Percentiles rank a stretch among this genome's conserved stretches.
These are phyloP conservation scores for Pseudomyrmex sp. DNA, from an alignment of 1,140 invertebrate species.

Conservation along the genomic window DNA sequence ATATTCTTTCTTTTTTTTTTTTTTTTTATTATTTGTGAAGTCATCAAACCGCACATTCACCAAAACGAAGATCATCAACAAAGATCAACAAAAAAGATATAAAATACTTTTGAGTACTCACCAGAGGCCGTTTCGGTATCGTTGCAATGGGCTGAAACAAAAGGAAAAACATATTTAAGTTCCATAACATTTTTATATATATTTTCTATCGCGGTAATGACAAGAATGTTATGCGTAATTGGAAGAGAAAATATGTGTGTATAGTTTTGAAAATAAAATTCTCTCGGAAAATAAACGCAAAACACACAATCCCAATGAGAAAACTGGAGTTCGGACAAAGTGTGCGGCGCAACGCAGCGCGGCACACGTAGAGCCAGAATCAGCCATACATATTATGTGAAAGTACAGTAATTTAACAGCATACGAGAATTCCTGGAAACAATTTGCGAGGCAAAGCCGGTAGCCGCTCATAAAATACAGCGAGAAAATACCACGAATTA, in stretches of 20 bases:
- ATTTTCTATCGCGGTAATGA: neutral
- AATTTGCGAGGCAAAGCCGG: slow-evolving; percentile 52
- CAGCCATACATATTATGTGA: slow-evolving; percentile 53
- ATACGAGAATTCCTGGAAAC: slow-evolving; percentile 62
- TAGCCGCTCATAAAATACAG: slow-evolving; percentile 62
- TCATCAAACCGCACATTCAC: neutral
- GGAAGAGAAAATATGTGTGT: neutral
- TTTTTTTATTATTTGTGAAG: neutral
- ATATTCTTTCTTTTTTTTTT: neutral
- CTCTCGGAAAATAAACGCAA: slow-evolving; percentile 1
- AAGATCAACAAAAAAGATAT: too few species aligned
- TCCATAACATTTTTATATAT: neutral
- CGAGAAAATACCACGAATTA: slow-evolving; percentile 60
- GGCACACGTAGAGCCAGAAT: slow-evolving; percentile 28
- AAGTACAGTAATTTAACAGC: slow-evolving; percentile 61
- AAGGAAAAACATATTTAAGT: slow-evolving; percentile 24
- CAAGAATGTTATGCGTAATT: slow-evolving; percentile 26
- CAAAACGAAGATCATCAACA: neutral
- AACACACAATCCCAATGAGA: slow-evolving; percentile 42
- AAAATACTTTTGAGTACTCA: slow-evolving; percentile 48
- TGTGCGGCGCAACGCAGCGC: slow-evolving; percentile 1
- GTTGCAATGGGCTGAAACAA: slow-evolving; percentile 60
- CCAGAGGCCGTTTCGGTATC: slow-evolving; percentile 58
- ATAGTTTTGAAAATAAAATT: slow-evolving; percentile 44
- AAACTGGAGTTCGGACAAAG: slow-evolving; percentile 8